phyloP scores from a whole-genome alignment of 1,140 invertebrate species.

The Ceratoteleas bidentatus region DNA sequence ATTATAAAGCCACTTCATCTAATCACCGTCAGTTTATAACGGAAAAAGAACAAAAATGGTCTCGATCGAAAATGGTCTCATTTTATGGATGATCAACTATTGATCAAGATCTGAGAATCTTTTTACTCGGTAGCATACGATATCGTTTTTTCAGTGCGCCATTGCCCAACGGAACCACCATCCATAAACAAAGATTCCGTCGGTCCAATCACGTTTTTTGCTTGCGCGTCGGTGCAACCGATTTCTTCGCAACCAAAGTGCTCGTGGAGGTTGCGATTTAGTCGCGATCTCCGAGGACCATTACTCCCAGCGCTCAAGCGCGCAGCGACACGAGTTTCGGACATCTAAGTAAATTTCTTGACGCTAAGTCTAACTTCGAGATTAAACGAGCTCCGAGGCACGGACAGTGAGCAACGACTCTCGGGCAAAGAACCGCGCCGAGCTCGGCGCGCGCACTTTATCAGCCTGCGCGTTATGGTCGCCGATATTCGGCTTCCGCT shows the following conservation, averaged over 20 bases:
- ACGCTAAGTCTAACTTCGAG: conserved; percentile 71
- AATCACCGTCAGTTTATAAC: no score
- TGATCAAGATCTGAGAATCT: no score
- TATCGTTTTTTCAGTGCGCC: no score
- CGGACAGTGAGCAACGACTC: conserved; percentile 57
- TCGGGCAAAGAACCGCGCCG: conserved; percentile 57
- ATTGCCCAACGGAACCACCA: no score
- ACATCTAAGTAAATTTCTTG: conserved; percentile 67
- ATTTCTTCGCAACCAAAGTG: conserved; percentile 25
- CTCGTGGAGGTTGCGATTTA: conserved; percentile 42
- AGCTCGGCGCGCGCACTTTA: conserved; percentile 56
- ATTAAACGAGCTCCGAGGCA: conserved; percentile 63
- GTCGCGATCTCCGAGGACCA: conserved; percentile 36
- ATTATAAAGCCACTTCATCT: no score
- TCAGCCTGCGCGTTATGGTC: conserved; percentile 61
- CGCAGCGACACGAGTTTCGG: conserved; percentile 58
- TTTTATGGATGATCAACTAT: no score
- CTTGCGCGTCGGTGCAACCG: no score
- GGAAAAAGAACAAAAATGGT: no score
- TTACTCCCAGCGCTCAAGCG: conserved; percentile 57
- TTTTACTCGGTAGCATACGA: no score
- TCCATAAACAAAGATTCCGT: no score
- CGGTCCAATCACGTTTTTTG: no score
- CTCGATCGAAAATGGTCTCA: no score
- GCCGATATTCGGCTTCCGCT: conserved; percentile 62